Evolutionary conservation across 2,113 vertebrate species (phyloP), one percentile per base, ranked within the genome.

Genomic region (Leucopsar rothschildi): DNA sequence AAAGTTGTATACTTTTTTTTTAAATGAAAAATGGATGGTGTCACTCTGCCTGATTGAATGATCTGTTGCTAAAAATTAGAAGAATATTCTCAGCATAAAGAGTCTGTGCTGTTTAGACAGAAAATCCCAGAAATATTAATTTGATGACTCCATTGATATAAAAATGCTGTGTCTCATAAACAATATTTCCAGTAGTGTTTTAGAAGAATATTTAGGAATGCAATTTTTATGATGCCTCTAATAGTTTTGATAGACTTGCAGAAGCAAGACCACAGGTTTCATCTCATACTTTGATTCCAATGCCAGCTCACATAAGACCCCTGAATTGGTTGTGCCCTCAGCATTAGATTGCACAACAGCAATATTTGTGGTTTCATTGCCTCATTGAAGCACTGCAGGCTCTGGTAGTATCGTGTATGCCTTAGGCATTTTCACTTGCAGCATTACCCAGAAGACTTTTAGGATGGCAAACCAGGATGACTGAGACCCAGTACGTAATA

Each of bases 351-450:
- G 42, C 0, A 0, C 37, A 47, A n/a, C 29, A 69, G 82, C 55
- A 60, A 4, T 27, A 31, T 80, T 77, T 86, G 55, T 4, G 3
- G 42, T 86, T 88, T 81, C 89, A 63, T 90, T 11, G 21, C 37
- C n/a, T n/a, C 2, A 0, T 29, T 64, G 80, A 77, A 83, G 45
- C 29, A 27, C 68, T 81, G n/a, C 37, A 45, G 27, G 10, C 37
- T 88, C 53, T 73, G 55, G 45, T 91, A 61, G 45, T 61, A 33
- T 53, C 96, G 86, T 83, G 80, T 86, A 69, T 77, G 82, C 93
- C 68, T 83, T 56, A 93, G 82, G 88, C 91, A 31, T 82, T 95
- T 96, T 80, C 49, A 57, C 45, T 90, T 88, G 31, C 28, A 77
- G 6, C 55, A 24, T 83, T 80, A 45, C 76, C 20, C 83, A 81